Evolutionary conservation across 2,113 vertebrate genomes (phyloP), one percentile per base, ranked within the genome.

Genomic region (Puntigrus tetrazona): DNA sequence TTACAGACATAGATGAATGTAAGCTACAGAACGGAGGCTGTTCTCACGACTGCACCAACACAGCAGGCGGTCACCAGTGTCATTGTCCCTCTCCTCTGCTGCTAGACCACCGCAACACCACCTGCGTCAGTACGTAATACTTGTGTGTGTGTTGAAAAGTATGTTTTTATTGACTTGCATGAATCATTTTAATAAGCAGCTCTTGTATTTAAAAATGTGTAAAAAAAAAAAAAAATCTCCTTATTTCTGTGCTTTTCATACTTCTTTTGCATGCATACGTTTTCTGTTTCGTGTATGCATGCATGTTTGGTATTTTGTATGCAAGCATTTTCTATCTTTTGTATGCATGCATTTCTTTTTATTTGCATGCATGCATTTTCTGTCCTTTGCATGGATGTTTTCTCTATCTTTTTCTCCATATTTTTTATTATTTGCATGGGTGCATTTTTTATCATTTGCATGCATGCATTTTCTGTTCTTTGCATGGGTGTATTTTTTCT

Each of bases 1-100:
- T 63, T 22, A 43, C 70, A 95, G 94, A 95, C 77, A 90, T 96
- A 16, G 92, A 95, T 38, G 95, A 95, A 89, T 96, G 95, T 89
- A 94, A 94, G 87, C 91, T 95, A 7, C 90, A 93, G 87, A 94
- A 91, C 0, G 94, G 94, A 0, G 93, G 92, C 76, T 96, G 95
- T 84, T 94, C 94, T 74, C 93, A 95, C 74, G 85, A 77, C 61
- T 96, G 95, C 89, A 92, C 83, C 81, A 95, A 95, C 92, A 89
- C 88, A 57, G 89, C 88, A 1, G 95, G 95, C 43, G 93, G 93
- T 78, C 90, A 91, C 74, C 9, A 41, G 1, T 96, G 95, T 81
- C 88, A 89, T 87, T 96, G 95, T 74, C 93, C 90, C 5, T n/a
- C 87, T 29, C 92, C 92, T 52, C 92, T 95, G 20, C 84, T 94